Evolutionary conservation across 2,888 invertebrate genomes (phyloP).

Genomic region (Agrotis clavis): DNA sequence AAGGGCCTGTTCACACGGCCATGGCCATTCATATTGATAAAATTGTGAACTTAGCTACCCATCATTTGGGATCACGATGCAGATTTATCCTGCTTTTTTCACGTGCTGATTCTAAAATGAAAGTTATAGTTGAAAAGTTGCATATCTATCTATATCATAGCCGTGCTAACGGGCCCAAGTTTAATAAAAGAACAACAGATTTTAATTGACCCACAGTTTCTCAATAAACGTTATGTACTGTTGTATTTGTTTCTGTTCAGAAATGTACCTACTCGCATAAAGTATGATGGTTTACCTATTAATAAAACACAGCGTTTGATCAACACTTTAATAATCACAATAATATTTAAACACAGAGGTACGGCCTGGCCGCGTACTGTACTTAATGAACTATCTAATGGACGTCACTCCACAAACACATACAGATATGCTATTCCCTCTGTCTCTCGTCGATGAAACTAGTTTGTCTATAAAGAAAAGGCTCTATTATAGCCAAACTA

Average conservation of each 20-base stretch:
- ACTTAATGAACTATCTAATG: background rate
- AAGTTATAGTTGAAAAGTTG: background rate
- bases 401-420: background rate
- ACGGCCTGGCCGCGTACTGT: conserved; percentile 44
- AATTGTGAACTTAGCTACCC: too few species aligned
- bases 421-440: background rate
- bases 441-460: too few species aligned
- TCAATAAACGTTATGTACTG: conserved; percentile 43
- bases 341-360: conserved; percentile 47
- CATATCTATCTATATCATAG: background rate
- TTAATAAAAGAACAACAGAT: background rate
- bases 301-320: conserved; percentile 63
- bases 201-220: conserved; percentile 9
- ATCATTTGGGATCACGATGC: background rate
- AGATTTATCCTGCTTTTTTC: background rate
- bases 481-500: too few species aligned
- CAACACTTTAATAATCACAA: conserved; percentile 78
- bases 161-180: background rate
- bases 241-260: conserved; percentile 21
- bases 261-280: background rate
- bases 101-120: background rate
- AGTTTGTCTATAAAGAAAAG: too few species aligned
- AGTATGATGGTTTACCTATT: background rate
- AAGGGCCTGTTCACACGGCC: too few species aligned
- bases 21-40: too few species aligned